These are phyloP conservation scores for Ridgeia piscesae DNA, from an alignment of 1,140 invertebrate genomes.

Conservation along the genomic window DNA sequence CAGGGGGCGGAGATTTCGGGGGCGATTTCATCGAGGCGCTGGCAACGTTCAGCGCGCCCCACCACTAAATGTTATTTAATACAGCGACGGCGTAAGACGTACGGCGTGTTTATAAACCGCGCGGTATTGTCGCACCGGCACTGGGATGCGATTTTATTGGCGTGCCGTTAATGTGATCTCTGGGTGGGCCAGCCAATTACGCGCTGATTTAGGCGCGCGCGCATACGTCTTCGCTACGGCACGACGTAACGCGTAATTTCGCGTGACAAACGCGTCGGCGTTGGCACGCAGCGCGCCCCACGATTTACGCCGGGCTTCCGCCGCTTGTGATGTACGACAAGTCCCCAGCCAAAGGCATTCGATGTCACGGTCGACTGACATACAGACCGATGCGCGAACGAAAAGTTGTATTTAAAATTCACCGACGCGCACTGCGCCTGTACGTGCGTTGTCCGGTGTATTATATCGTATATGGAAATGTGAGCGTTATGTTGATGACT, in stretches of 20 bases:
- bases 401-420: neutral
- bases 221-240: neutral
- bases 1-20: neutral
- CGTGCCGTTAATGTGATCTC: neutral
- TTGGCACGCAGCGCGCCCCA: neutral
- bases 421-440: neutral
- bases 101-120: neutral
- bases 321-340: neutral
- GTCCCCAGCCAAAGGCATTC: neutral
- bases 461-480: neutral
- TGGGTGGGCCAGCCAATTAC: neutral
- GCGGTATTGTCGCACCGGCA: neutral
- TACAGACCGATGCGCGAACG: neutral
- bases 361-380: neutral
- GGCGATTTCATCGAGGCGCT: neutral
- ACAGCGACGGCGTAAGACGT: neutral
- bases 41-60: neutral
- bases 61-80: neutral
- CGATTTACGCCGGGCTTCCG: neutral
- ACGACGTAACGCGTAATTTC: neutral
- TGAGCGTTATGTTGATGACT: neutral
- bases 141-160: neutral
- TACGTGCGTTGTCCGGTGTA: neutral
- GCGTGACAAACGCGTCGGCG: neutral
- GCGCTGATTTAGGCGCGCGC: neutral